phyloP scores from a whole-genome alignment of 2,797 vertebrate species.

The Phoeniculus purpureus region DNA sequence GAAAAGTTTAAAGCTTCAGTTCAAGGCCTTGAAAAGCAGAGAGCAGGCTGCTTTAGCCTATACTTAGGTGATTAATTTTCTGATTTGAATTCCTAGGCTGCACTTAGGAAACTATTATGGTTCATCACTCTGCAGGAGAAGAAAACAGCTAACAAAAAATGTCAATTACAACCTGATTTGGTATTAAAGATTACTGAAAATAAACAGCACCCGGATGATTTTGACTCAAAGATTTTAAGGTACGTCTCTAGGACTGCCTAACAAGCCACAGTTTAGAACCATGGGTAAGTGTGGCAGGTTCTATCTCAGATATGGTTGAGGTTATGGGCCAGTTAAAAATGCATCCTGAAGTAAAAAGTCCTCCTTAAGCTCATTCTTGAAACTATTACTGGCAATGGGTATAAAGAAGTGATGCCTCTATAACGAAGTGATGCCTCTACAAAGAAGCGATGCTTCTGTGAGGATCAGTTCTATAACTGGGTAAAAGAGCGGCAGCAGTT shows the following conservation, averaged over 20 bases:
- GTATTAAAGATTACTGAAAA: neutral
- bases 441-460: neutral
- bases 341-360: slow-evolving; percentile 7
- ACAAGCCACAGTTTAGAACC: neutral
- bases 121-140: neutral
- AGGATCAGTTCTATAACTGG: neutral
- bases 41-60: neutral
- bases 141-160: neutral
- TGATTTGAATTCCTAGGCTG: neutral
- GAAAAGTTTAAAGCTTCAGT: neutral
- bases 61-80: neutral
- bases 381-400: neutral
- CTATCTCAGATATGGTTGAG: slow-evolving; percentile 21
- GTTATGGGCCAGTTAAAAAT: slow-evolving; percentile 23
- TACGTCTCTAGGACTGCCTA: neutral
- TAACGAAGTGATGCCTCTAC: neutral
- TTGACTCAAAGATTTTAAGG: neutral
- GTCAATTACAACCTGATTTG: neutral
- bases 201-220: neutral
- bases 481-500: neutral
- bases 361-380: slow-evolving; percentile 6
- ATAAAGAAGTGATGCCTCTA: neutral
- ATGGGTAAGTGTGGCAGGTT: neutral
- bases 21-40: neutral
- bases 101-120: neutral